Percentiles rank a stretch among this genome's conserved stretches.
Evolutionary conservation across 1,140 invertebrate genomes (phyloP).

Genomic region (Pseudomyrmex cubaensis): DNA sequence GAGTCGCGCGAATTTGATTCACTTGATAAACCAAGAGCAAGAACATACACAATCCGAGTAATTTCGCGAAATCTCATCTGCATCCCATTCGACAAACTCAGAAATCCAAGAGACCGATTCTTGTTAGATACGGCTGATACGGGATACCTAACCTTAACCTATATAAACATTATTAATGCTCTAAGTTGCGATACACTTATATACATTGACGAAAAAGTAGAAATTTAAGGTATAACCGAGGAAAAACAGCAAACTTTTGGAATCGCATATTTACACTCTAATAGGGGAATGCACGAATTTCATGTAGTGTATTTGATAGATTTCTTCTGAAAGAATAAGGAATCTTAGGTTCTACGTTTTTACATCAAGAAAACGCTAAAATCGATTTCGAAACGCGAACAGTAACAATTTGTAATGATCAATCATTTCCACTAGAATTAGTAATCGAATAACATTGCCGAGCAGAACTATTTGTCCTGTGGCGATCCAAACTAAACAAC

Average conservation of each 20-base stretch:
- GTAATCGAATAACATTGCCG: too few relatives aligned
- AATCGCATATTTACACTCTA: too few relatives aligned
- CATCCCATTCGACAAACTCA: neutral
- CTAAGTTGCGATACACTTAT: neutral
- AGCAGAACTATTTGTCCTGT: too few relatives aligned
- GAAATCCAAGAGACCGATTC: neutral
- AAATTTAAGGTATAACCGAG: neutral
- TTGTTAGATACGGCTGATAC: neutral
- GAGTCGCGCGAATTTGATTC: too few relatives aligned
- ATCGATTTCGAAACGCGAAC: too few relatives aligned
- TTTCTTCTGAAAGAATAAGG: neutral
- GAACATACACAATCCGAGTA: too few relatives aligned
- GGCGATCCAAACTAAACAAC: too few relatives aligned
- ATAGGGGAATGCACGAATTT: neutral
- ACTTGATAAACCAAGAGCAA: too few relatives aligned
- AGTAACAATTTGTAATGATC: too few relatives aligned
- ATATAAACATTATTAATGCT: neutral
- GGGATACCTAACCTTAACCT: neutral
- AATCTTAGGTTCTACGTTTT: neutral
- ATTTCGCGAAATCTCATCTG: too few relatives aligned
- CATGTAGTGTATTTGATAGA: neutral
- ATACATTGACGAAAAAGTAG: neutral
- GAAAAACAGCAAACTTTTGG: too few relatives aligned
- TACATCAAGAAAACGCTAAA: neutral
- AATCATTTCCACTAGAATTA: too few relatives aligned